Conservation (phyloP, 2,113 vertebrate species). For the Zootoca vivipara region DNA sequence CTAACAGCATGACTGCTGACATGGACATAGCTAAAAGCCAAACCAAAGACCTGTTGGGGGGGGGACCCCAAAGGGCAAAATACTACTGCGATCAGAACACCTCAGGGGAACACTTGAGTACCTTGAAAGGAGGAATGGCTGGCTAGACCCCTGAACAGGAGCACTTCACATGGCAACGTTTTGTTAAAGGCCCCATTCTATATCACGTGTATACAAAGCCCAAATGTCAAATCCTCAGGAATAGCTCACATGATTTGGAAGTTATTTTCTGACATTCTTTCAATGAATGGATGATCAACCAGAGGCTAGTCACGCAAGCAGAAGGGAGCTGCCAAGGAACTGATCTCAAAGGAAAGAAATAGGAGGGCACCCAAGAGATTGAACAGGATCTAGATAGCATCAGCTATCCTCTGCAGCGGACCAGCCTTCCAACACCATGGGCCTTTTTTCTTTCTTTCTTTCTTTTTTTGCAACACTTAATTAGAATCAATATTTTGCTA, state of each 20-base stretch:
- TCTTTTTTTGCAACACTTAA: slow-evolving; percentile 46
- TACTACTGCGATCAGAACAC: too few relatives aligned
- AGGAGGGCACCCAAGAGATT: not conserved
- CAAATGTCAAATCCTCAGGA: not conserved
- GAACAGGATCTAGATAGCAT: not conserved
- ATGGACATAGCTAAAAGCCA: too few relatives aligned
- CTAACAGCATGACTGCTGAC: too few relatives aligned
- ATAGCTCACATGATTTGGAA: fast-evolving
- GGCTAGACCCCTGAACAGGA: not conserved
- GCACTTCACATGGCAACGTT: slow-evolving; percentile 54
- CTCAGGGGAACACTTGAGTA: too few relatives aligned
- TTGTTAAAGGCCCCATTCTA: slow-evolving; percentile 38
- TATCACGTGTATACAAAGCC: not conserved
- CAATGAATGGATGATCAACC: not conserved
- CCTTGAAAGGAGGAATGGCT: not conserved
- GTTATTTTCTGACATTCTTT: not conserved
- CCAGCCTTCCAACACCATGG: not conserved
- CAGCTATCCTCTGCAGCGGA: not conserved
- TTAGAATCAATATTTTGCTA: slow-evolving; percentile 70
- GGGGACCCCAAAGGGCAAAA: too few relatives aligned
- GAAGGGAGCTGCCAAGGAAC: not conserved
- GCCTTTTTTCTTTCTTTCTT: too few relatives aligned
- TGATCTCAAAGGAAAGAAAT: not conserved
- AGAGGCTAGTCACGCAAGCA: not conserved
- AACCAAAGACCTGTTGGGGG: too few relatives aligned